These are phyloP conservation scores for Subacronicta megacephala DNA, from an alignment of 2,888 invertebrate genomes.

Conservation along the genomic window DNA sequence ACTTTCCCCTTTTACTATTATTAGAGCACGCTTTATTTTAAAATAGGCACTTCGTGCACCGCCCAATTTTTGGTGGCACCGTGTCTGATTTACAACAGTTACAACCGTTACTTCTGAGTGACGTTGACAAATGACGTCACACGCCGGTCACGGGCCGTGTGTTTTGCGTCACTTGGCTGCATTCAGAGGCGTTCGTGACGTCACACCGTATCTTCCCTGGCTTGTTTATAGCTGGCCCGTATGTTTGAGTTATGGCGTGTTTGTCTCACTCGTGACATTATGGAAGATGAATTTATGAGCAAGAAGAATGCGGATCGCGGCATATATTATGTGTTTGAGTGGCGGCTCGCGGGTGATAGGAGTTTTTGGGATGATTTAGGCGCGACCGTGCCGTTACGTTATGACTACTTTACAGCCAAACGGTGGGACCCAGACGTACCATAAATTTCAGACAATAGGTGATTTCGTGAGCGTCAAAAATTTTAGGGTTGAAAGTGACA, in stretches of 20 bases:
- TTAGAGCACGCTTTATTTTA: constrained; percentile 49
- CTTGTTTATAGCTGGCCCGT: constrained; percentile 72
- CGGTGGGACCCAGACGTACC: constrained; percentile 22
- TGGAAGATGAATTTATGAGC: constrained; percentile 73
- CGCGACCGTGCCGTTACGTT: constrained; percentile 28
- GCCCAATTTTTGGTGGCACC: constrained; percentile 49
- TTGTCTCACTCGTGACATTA: constrained; percentile 67
- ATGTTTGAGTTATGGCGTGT: constrained; percentile 78
- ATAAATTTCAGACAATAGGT: constrained; percentile 15
- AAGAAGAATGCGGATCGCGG: constrained; percentile 57
- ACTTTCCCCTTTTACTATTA: constrained; percentile 45
- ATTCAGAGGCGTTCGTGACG: constrained; percentile 55
- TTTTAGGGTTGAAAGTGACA: too few species aligned
- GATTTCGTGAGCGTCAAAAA: too few species aligned
- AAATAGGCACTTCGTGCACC: constrained; percentile 45
- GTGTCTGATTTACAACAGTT: constrained; percentile 77
- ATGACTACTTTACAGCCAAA: constrained; percentile 30
- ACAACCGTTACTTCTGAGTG: constrained; percentile 71
- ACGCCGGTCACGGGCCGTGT: constrained; percentile 72
- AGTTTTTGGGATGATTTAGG: constrained; percentile 53
- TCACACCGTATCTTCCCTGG: constrained; percentile 68
- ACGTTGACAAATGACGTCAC: constrained; percentile 84
- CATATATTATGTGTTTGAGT: constrained; percentile 61
- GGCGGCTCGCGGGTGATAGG: constrained; percentile 52
- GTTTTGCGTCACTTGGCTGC: constrained; percentile 74